These are phyloP conservation scores for Esox niger DNA, from an alignment of 2,113 vertebrate species.

Conservation along the genomic window DNA sequence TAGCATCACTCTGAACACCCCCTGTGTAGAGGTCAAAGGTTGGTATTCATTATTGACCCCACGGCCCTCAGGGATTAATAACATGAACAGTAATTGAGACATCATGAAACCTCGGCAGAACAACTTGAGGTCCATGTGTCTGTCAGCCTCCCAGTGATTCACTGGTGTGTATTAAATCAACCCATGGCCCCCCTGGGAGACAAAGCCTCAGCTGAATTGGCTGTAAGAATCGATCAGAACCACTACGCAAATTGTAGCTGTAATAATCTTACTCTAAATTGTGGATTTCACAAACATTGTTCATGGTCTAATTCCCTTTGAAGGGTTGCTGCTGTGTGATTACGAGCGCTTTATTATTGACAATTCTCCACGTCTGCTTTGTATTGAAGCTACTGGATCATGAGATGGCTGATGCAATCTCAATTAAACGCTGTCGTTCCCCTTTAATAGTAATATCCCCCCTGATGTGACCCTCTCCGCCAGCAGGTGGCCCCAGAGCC, in stretches of 20 bases:
- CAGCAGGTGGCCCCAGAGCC: conserved; percentile 71
- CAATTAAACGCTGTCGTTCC: conserved; percentile 48
- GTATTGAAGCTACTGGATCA: conserved; percentile 45
- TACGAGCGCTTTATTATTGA: background rate
- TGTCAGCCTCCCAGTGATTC: too few relatives aligned
- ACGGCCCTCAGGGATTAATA: too few relatives aligned
- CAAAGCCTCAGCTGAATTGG: too few relatives aligned
- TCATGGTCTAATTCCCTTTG: background rate
- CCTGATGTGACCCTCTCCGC: conserved; percentile 34
- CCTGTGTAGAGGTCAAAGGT: conserved; percentile 45
- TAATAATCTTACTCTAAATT: too few relatives aligned
- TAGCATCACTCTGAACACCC: conserved; percentile 19
- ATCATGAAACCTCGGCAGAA: too few relatives aligned
- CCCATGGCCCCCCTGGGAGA: too few relatives aligned
- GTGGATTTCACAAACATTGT: conserved; percentile 1
- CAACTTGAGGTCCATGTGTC: too few relatives aligned
- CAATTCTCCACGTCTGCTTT: conserved; percentile 1
- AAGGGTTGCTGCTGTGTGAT: background rate
- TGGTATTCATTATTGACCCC: conserved; percentile 46
- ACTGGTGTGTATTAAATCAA: too few relatives aligned
- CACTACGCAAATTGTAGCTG: too few relatives aligned
- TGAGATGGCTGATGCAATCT: conserved; percentile 71
- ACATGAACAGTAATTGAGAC: too few relatives aligned
- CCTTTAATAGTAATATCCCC: conserved; percentile 34
- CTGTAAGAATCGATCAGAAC: too few relatives aligned